Base-by-base conservation (phyloP, 2,888 invertebrate species). In the Steinernema hermaphroditum region DNA sequence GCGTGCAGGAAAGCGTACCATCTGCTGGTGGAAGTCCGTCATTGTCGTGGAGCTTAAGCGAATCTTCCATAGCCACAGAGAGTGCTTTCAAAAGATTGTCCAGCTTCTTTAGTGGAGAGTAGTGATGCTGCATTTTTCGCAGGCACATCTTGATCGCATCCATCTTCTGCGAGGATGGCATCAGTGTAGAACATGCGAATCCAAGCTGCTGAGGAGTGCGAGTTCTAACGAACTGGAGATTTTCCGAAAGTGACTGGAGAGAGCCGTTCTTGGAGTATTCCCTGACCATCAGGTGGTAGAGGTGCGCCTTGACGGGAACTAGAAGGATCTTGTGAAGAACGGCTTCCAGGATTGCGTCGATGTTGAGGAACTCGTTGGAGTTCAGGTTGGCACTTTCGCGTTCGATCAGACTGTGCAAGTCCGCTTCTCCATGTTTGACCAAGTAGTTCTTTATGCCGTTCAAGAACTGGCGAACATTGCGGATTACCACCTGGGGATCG, bases 401-500 rank as follows among this genome's bases (percentile, higher is more conserved):
- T 87, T 94, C 93, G 62, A 96, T 93, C 87, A 95, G 92, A 81
- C 92, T 92, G 86, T 94, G 93, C 87, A 96, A 93, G 82, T 93
- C 93, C 27, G 78, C 92, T 87, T 96, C 96, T 22, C 96, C 96
- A 84, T 95, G 94, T 85, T 95, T 95, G 41, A 96, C 93, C 75
- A 96, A 90, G 88, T 96, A 97, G 88, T 97, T 97, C 88, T 96
- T 96, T 92, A 97, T 96, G 72, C 96, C 96, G 19, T 93, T 95
- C 93, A 96, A 95, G 87, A 96, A 97, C 72, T 85, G 85, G 0
- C 85, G 81, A 27, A 85, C 82, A 70, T 86, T 82, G 22, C 86
- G 74, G 29, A 85, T 77, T 19, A 82, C 81, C 29, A 82, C 77
- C 24, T 75, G 70, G n/a, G 85, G 82, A 73, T 86, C 83, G n/a